Evolutionary conservation across 2,888 invertebrate species (phyloP), one percentile per base, ranked within the genome.

Genomic region (Chymomyza caudatula): DNA sequence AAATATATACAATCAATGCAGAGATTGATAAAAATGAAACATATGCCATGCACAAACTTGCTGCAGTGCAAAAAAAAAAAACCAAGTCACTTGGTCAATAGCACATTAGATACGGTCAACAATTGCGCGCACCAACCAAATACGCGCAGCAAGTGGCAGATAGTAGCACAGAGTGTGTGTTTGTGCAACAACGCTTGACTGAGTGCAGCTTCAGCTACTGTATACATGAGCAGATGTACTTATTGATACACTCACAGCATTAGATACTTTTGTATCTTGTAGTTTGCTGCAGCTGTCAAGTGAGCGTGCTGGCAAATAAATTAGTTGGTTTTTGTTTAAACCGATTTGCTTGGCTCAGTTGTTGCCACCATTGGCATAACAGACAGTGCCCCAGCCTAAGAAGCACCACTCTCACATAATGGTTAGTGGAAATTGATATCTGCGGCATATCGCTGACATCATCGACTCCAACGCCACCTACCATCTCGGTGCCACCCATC

Each of bases 11-110:
- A 15, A 17, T 3, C 6, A 17, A n/a, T 44, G 44, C 19, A n/a
- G 17, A 15, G 20, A 60, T 54, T 47, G 43, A 44, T 19, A 53
- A 11, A 42, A 44, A 55, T 43, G n/a, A n/a, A n/a, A n/a, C n/a
- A n/a, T n/a, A n/a, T n/a, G n/a, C n/a, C n/a, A n/a, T n/a, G n/a
- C n/a, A n/a, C n/a, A n/a, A n/a, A n/a, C n/a, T n/a, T n/a, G 25
- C 25, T 53, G 2, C 17, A 17, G 23, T 29, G 15, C 20, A 4
- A 51, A 51, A 22, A 29, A 54, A 54, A 17, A 29, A 57, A 64
- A 55, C 54, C 68, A 60, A 78, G 67, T 71, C 71, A 77, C 73
- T 78, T 75, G 78, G 78, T 78, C 78, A 78, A 78, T 78, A 78
- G 66, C 78, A 78, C 63, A 67, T 78, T 69, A 60, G 78, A 67